Evolutionary conservation across 2,113 vertebrate genomes (phyloP).

Genomic region (Anseranas semipalmata): DNA sequence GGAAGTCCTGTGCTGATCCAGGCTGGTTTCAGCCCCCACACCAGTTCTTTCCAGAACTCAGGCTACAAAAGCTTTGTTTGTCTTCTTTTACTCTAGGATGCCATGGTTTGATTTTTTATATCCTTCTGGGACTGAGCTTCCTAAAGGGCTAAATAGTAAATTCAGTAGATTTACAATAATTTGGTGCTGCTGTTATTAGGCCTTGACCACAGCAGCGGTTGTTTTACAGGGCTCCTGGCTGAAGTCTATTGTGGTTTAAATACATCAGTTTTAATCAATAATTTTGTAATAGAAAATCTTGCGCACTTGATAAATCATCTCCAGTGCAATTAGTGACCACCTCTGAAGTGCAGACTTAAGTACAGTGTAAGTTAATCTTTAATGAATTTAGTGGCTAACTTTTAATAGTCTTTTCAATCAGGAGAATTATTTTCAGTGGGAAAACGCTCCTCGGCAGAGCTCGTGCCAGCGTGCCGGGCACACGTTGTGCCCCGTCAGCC

Average conservation of each 20-base stretch:
- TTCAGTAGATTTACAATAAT: conserved; percentile 19
- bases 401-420: conserved; percentile 81
- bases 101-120: neutral
- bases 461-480: neutral
- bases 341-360: conserved; percentile 67
- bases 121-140: neutral
- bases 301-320: conserved; percentile 79
- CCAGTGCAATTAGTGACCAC: conserved; percentile 76
- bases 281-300: conserved; percentile 76
- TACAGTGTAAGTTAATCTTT: conserved; percentile 65
- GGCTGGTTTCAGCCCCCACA: neutral
- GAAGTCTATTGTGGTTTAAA: conserved; percentile 71
- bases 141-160: neutral
- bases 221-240: conserved; percentile 45
- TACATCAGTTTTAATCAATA: conserved; percentile 78
- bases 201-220: conserved; percentile 34
- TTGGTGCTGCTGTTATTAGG: neutral
- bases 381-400: conserved; percentile 41
- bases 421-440: conserved; percentile 56
- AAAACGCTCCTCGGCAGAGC: neutral
- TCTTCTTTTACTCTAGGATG: neutral
- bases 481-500: neutral
- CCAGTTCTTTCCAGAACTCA: neutral
- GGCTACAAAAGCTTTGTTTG: neutral
- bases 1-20: neutral